Conservation (phyloP, 2,113 vertebrate species). For the Nipponia nippon region DNA sequence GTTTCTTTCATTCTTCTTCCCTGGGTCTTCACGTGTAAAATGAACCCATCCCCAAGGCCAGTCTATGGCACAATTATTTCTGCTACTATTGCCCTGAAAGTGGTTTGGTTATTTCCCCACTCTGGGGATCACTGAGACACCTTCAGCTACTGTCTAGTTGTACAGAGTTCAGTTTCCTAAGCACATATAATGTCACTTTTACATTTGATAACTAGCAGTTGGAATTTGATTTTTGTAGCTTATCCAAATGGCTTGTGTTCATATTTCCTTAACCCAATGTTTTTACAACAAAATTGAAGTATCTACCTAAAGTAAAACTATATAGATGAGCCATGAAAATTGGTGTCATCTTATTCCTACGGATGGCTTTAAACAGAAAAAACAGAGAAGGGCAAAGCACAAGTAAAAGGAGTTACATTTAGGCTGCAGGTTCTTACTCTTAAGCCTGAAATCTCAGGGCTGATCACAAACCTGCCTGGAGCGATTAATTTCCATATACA, state of each 20-base stretch:
- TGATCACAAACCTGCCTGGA: not conserved
- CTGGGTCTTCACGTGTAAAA: not conserved
- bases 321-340: not conserved
- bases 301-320: not conserved
- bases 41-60: not conserved
- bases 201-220: not conserved
- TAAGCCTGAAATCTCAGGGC: not conserved
- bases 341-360: not conserved
- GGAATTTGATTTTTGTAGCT: not conserved
- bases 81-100: not conserved
- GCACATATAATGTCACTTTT: not conserved
- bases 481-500: slow-evolving; percentile 14
- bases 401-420: not conserved
- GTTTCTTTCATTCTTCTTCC: not conserved
- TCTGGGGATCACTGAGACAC: not conserved
- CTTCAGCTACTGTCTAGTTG: not conserved
- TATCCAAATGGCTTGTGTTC: not conserved
- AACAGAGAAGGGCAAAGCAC: not conserved
- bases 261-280: not conserved
- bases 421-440: not conserved
- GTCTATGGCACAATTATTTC: not conserved
- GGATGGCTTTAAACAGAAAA: not conserved
- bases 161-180: not conserved
- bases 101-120: not conserved
- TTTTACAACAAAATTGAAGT: not conserved